Evolutionary conservation across 2,888 invertebrate genomes (phyloP), one percentile per base, ranked within the genome.

Genomic region (Leptothorax acervorum): DNA sequence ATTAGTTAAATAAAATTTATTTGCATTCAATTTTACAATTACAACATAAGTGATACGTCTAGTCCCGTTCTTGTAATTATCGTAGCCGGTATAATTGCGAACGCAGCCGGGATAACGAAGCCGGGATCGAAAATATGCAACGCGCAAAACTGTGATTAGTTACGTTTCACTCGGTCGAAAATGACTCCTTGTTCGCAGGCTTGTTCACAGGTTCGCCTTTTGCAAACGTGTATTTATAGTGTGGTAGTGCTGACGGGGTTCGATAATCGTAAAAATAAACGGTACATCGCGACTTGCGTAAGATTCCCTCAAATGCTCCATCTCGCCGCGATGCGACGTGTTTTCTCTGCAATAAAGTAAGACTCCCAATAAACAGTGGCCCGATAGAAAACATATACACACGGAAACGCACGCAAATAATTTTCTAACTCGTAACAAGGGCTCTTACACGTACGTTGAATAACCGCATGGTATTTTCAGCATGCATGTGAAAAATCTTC

Each of bases 261-360:
- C 85, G 87, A 90, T 90, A 90, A 90, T 90, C 86, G 68, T 89
- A 89, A 90, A 90, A 90, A 90, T 90, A 90, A 90, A 90, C 90
- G 84, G 65, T 85, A 86, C 73, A 75, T 68, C 79, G 53, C 63
- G 63, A 76, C 82, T 79, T 83, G 82, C 86, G 89, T 85, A 89
- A 89, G 85, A 85, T 83, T 42, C 66, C 68, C 74, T 51, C 84
- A 82, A 73, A 83, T 66, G 81, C 63, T 73, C 45, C 60, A 75
- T 86, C 82, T 48, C 65, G 31, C 71, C 70, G 35, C 60, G 65
- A 68, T 83, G 53, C 51, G 28, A 23, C 28, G 42, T 86, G 79
- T 89, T 88, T 88, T 83, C 79, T 28, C 23, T 88, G 73, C 83
- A 85, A 78, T 83, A 85, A 89, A 88, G 73, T 84, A 85, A 85